Evolutionary conservation across 2,113 vertebrate genomes (phyloP).

Genomic region (Lathamus discolor): DNA sequence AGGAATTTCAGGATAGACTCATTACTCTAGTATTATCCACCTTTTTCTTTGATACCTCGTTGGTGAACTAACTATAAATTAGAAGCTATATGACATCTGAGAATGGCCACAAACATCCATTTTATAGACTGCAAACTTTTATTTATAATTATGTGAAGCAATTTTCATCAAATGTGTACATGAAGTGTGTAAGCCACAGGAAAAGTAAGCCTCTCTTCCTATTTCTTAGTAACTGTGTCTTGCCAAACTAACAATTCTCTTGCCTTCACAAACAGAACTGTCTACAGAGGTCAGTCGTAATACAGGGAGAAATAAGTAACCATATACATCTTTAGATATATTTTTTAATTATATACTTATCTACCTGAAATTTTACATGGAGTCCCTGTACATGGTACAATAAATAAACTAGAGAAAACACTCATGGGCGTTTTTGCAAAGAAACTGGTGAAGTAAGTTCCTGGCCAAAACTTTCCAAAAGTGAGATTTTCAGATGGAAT

Average conservation of each 20-base stretch:
- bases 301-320: background rate
- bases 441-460: background rate
- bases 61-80: background rate
- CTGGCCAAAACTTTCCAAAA: background rate
- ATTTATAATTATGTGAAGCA: background rate
- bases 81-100: background rate
- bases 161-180: background rate
- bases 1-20: background rate
- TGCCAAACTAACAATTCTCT: background rate
- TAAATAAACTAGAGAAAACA: background rate
- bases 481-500: background rate
- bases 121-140: background rate
- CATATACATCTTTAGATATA: background rate
- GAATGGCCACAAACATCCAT: background rate
- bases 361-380: background rate
- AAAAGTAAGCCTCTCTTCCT: background rate
- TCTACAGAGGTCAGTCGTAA: background rate
- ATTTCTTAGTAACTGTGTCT: background rate
- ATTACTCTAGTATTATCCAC: background rate
- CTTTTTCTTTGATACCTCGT: background rate
- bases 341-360: background rate
- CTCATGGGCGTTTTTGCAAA: fast-evolving
- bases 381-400: fast-evolving
- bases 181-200: background rate
- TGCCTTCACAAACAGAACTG: background rate